A percentile compares a stretch with the other conserved stretches of the same genome.
Conservation (phyloP, 35 echinoderm and acorn worm species). For the Apostichopus japonicus region DNA sequence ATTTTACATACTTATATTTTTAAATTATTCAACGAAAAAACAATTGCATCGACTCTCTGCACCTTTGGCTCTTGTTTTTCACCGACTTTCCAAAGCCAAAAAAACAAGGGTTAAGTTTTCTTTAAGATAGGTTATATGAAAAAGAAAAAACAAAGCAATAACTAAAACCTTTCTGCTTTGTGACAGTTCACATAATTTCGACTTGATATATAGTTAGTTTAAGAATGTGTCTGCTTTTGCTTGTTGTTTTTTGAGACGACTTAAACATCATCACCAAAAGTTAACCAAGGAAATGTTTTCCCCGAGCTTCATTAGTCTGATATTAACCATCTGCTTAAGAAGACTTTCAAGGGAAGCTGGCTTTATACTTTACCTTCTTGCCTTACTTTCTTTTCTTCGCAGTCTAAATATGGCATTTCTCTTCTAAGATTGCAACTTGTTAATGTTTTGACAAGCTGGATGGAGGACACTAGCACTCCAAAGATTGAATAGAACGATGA, state of each 20-base stretch:
- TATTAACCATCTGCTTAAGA: background rate
- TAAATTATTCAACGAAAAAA: too few relatives aligned
- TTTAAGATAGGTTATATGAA: background rate
- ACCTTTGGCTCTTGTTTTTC: background rate
- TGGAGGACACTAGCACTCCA: background rate
- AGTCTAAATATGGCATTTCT: background rate
- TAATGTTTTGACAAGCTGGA: background rate
- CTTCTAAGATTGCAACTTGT: conserved; percentile 15
- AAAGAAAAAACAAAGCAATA: background rate
- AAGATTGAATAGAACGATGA: background rate
- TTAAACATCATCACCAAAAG: background rate
- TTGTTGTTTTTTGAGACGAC: background rate
- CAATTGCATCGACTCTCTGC: background rate
- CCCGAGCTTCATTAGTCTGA: background rate
- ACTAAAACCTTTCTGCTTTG: background rate
- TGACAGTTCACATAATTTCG: background rate
- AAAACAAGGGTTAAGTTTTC: background rate
- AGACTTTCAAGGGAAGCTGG: background rate
- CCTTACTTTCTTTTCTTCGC: background rate
- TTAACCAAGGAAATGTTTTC: background rate
- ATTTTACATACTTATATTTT: too few relatives aligned
- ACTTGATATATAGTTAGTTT: background rate
- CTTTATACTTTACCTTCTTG: background rate
- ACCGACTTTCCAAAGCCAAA: background rate
- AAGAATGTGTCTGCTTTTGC: background rate